Evolutionary conservation across 1,140 invertebrate species (phyloP).

Genomic region (Euwallacea fornicatus): DNA sequence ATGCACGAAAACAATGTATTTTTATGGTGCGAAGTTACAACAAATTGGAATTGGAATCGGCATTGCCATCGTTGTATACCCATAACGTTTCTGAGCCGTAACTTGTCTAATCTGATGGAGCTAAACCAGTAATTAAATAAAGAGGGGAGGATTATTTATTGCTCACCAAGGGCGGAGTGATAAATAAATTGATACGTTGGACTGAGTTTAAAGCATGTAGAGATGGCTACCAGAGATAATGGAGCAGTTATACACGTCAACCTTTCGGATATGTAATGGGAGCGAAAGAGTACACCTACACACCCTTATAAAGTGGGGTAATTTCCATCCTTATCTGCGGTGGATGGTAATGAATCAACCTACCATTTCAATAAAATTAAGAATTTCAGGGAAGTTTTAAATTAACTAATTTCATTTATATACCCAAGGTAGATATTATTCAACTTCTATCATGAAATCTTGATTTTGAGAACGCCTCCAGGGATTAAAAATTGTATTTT

Average conservation of each 20-base stretch:
- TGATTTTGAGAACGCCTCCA: no score
- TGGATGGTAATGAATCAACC: neutral
- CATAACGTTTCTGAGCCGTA: no score
- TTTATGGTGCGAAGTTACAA: neutral
- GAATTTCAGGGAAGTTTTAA: no score
- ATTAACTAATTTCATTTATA: no score
- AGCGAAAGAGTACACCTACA: slow-evolving; percentile 14
- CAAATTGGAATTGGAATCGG: neutral
- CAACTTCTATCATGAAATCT: no score
- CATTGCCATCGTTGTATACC: neutral
- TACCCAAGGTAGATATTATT: no score
- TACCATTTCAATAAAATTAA: no score
- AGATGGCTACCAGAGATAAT: slow-evolving; percentile 11
- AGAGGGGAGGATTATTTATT: no score
- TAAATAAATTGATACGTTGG: slow-evolving; percentile 23
- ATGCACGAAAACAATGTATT: slow-evolving; percentile 1
- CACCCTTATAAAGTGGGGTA: slow-evolving; percentile 6
- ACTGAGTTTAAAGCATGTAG: slow-evolving; percentile 6
- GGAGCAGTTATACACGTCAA: slow-evolving; percentile 21
- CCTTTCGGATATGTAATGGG: slow-evolving; percentile 8
- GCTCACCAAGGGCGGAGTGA: neutral
- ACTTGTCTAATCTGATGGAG: no score
- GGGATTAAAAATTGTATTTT: no score
- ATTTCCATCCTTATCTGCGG: slow-evolving; percentile 12
- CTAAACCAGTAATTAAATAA: no score